Conservation (phyloP, 2,888 invertebrate genomes). For the Metacarcinus magister region DNA sequence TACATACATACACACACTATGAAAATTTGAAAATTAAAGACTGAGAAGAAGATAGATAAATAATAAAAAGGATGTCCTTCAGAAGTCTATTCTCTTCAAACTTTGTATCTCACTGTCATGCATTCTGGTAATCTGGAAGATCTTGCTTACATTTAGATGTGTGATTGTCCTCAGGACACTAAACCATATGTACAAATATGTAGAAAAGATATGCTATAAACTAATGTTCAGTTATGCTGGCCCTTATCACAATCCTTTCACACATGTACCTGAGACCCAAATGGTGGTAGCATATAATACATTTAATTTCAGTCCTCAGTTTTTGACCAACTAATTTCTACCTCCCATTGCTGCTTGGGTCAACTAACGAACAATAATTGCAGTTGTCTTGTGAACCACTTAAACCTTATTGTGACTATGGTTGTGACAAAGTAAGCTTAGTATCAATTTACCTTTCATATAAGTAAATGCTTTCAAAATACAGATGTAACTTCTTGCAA, state of each 20-base stretch:
- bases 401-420: not conserved
- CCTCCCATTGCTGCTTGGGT: not conserved
- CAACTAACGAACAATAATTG: not conserved
- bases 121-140: not conserved
- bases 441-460: not conserved
- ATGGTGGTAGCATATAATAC: not conserved
- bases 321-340: not conserved
- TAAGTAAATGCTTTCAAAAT: not conserved
- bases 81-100: not conserved
- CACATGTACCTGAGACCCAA: constrained; percentile 23
- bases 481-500: not conserved
- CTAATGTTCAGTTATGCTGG: not conserved
- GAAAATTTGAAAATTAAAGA: not conserved
- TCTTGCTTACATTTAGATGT: not conserved
- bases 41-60: constrained; percentile 9
- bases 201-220: not conserved
- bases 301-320: not conserved
- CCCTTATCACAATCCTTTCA: constrained; percentile 27
- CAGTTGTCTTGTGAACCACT: not conserved
- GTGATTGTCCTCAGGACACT: constrained; percentile 29
- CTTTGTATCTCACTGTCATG: constrained; percentile 6
- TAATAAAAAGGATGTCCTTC: not conserved
- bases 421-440: not conserved
- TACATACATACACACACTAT: no score
- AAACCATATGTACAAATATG: not conserved